These are phyloP conservation scores for Trichacis sp. DNA, from an alignment of 2,888 invertebrate species.

Conservation along the genomic window DNA sequence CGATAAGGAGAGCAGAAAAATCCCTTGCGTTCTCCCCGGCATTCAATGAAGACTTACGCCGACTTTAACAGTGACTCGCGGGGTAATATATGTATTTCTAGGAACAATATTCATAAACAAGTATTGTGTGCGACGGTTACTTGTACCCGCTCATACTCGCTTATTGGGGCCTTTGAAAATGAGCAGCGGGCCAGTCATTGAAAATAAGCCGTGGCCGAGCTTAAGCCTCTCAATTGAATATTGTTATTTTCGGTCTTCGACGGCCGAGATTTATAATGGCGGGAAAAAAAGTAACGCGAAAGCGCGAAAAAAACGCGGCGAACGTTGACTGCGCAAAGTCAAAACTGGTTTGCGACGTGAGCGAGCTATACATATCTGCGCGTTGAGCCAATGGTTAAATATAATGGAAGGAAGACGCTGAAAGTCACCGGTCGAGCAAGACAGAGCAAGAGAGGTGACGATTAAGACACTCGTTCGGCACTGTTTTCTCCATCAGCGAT, in stretches of 20 bases:
- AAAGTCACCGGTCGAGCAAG: constrained; percentile 22
- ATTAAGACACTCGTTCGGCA: constrained; percentile 32
- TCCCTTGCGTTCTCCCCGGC: too few relatives aligned
- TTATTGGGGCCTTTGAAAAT: constrained; percentile 1
- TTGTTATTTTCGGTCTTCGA: constrained; percentile 22
- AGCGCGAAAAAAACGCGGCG: constrained; percentile 18
- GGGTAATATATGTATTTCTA: constrained; percentile 3
- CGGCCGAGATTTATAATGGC: constrained; percentile 23
- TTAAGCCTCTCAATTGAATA: constrained; percentile 11
- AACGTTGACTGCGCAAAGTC: constrained; percentile 25
- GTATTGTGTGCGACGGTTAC: constrained; percentile 2
- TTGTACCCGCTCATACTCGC: background rate
- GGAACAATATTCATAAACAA: constrained; percentile 7
- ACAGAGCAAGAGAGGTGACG: constrained; percentile 30
- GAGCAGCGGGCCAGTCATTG: background rate
- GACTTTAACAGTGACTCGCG: background rate
- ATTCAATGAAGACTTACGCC: background rate
- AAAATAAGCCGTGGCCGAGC: background rate
- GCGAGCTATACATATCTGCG: constrained; percentile 31
- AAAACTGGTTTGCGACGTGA: constrained; percentile 38
- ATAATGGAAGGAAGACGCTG: constrained; percentile 38
- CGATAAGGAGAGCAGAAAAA: too few relatives aligned
- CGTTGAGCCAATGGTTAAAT: constrained; percentile 34
- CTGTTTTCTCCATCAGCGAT: background rate
- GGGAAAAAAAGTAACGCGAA: constrained; percentile 14